phyloP scores from a whole-genome alignment of 2,888 invertebrate genomes.

The Chromoteleia sp. region DNA sequence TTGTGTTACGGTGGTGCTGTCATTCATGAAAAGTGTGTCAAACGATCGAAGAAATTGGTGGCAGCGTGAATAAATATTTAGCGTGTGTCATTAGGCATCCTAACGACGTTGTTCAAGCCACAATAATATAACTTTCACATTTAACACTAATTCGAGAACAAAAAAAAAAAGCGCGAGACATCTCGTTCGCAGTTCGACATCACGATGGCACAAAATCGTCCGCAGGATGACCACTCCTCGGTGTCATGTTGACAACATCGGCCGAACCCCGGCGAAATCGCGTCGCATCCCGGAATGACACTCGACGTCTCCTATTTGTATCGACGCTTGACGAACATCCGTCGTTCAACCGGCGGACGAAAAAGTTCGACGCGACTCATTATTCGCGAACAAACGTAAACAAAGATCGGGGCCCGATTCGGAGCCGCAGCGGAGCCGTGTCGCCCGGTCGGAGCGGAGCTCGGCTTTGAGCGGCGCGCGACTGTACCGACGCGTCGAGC shows the following conservation, averaged over 20 bases:
- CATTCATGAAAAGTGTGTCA: slow-evolving; percentile 4
- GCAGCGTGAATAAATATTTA: too few relatives aligned
- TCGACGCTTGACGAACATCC: background rate
- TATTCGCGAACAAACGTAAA: slow-evolving; percentile 12
- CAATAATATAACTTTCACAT: too few relatives aligned
- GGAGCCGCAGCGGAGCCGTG: slow-evolving; percentile 16
- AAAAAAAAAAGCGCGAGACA: too few relatives aligned
- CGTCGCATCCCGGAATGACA: background rate
- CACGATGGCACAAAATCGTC: background rate
- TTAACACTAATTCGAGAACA: too few relatives aligned
- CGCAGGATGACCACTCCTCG: background rate
- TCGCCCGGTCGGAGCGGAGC: slow-evolving; percentile 50
- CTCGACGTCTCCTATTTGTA: slow-evolving; percentile 1
- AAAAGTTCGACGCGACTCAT: background rate
- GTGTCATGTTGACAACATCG: background rate
- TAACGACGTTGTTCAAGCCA: too few relatives aligned
- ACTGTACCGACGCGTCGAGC: slow-evolving; percentile 58
- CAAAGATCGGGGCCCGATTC: slow-evolving; percentile 11
- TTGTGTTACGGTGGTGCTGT: background rate
- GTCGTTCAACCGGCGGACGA: background rate
- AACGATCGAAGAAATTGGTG: background rate
- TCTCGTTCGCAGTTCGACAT: too few relatives aligned
- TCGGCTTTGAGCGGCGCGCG: slow-evolving; percentile 51
- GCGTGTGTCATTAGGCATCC: too few relatives aligned
- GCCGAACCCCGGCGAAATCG: background rate